Evolutionary conservation across 2,113 vertebrate species (phyloP), one percentile per base, ranked within the genome.

Genomic region (Tenrec ecaudatus): DNA sequence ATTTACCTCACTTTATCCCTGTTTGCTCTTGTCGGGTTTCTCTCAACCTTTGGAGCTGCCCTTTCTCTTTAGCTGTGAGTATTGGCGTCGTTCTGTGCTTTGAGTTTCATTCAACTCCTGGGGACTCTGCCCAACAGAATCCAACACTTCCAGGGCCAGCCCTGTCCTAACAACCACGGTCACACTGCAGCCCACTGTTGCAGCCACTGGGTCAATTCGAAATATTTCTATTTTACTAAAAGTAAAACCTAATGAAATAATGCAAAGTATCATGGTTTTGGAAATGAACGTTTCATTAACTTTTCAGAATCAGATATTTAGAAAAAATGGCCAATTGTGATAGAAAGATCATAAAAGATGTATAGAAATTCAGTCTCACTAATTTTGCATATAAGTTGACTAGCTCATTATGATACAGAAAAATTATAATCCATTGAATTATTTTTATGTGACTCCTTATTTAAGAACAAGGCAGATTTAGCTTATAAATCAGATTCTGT

Each of bases 231-330:
- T 11, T 33, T 69, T 36, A 80, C 25, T 92, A 53, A 93, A 64
- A 76, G 82, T 36, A 73, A 86, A 73, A 73, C 43, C 33, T 84
- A 80, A 69, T 31, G 23, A 80, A 68, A 78, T 43, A 85, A 29
- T 60, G 58, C 64, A 33, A 92, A 94, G 57, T 94, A 82, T 25
- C 19, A 53, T 77, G 57, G 27, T 77, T 95, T 77, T 57, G 64
- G 68, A 91, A 84, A 80, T 76, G 25, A 38, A 89, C 78, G 77
- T 87, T 89, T 93, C 38, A 82, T 88, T 57, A 91, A 84, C 66
- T 89, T 53, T 68, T 91, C 12, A 68, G 53, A 87, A 92, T 19
- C 31, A 92, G 75, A 88, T 86, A 86, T 94, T 81, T 79, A 83
- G 82, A 38, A 58, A 90, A 80, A 78, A 31, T n/a, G 57, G n/a